Evolutionary conservation across 2,888 invertebrate genomes (phyloP), one percentile per base, ranked within the genome.

Genomic region (Caenorhabditis japonica): DNA sequence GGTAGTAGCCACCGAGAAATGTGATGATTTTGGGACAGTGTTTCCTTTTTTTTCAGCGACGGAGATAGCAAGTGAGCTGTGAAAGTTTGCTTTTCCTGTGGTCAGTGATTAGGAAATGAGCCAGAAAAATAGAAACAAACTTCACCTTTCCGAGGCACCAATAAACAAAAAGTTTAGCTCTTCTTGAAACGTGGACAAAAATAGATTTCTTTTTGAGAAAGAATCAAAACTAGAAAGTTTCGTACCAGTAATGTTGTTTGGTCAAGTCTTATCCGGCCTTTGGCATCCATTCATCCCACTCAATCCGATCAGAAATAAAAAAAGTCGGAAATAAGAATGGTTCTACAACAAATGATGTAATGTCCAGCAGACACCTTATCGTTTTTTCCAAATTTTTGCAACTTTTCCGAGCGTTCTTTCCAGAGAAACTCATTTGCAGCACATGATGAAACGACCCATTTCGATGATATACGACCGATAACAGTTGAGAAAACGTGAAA

Each of bases 381-480:
- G 33, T 25, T 19, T 51, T 15, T 33, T 39, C 46, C 47, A 8
- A 15, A 12, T 4, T 3, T 39, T 39, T 39, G 39, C 39, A 23
- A 1, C 15, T 23, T 36, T 27, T 52, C 43, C 46, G 55, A 62
- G 53, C 33, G 27, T 43, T 43, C 33, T 53, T 61, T 61, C 27
- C 55, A 23, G 55, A 55, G 62, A 62, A 47, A 33, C 47, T 8
- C 39, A 8, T 55, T 62, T 62, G 23, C 55, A 55, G 39, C 39
- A 55, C 62, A 62, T 55, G 62, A 62, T 62, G 62, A 62, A 62
- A 62, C 62, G 55, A 39, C 38, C 21, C 21, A 47, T 55, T 62
- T 62, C 62, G 47, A 44, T 62, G 62, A 62, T 62, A 62, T 55
- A 62, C 25, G 62, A 47, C 19, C 46, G 30, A 13, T n/a, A 47